Base-by-base conservation (phyloP, 1,140 invertebrate species). In the Drosophila pseudoananassae region DNA sequence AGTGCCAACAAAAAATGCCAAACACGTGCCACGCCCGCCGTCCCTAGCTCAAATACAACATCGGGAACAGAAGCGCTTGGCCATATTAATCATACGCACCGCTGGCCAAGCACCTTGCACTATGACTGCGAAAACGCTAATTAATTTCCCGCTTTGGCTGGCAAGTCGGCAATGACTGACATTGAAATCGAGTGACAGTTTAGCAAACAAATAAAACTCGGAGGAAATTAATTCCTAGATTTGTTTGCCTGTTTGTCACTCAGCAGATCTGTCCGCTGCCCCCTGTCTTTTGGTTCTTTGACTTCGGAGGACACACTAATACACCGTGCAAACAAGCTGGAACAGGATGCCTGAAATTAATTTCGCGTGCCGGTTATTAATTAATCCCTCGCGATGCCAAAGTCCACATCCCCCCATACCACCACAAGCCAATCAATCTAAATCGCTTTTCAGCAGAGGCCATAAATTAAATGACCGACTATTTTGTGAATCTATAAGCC, bases 61-160 rank as follows among this genome's bases (percentile, higher is more conserved):
- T 72, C 27, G 46, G 17, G 47, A 8, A 56, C 46, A 73, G 4
- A 55, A 64, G 50, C 25, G 47, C 59, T 56, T 55, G 45, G 36
- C 31, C 58, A 82, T 75, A 85, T 85, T 87, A 87, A 85, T 85
- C 82, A 87, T 85, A 85, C 82, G 82, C 82, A 66, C 73, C 74
- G 74, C 56, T 53, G 52, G 47, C 45, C 60, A 46, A 54, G 45
- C 27, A 53, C 29, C 15, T 43, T 68, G 43, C 33, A 52, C 15
- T 40, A 14, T 17, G 14, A 15, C 14, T 8, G 40, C 63, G 29
- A 57, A 27, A 72, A 64, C 76, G 59, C 71, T 85, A 85, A 88
- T 88, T 87, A 87, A 88, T 82, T 87, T 57, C 17, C 14, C 40
- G 33, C 45, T 40, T 14, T 33, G 43, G 55, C 49, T 27, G 51